These are phyloP conservation scores for Agonopterix subpropinquella DNA, from an alignment of 2,888 invertebrate genomes.

Conservation along the genomic window DNA sequence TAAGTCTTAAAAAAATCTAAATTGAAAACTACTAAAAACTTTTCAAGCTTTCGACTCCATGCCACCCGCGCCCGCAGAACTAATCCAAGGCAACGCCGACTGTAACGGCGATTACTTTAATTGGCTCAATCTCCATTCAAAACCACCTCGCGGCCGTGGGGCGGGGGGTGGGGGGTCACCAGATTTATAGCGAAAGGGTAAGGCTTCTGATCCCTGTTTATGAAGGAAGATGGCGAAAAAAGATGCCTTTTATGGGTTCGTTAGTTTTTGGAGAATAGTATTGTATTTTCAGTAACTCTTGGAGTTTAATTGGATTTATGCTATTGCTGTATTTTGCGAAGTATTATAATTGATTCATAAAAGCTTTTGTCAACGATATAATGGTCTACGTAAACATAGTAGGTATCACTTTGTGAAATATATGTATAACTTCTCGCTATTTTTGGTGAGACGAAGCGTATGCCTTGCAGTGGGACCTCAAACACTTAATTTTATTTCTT, in stretches of 20 bases:
- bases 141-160: constrained; percentile 61
- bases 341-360: too few species aligned
- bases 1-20: background rate
- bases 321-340: too few species aligned
- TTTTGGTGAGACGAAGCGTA: too few species aligned
- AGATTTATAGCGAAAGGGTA: constrained; percentile 74
- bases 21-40: background rate
- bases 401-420: too few species aligned
- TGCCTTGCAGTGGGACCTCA: too few species aligned
- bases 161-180: constrained; percentile 27
- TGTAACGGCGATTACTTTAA: constrained; percentile 83
- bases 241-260: constrained; percentile 9
- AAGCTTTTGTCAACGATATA: too few species aligned
- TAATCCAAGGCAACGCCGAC: constrained; percentile 82
- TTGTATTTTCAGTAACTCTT: background rate
- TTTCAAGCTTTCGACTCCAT: constrained; percentile 28
- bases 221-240: constrained; percentile 71
- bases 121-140: constrained; percentile 81
- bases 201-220: constrained; percentile 71
- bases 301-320: background rate
- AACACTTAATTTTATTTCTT: too few species aligned
- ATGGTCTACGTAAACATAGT: too few species aligned
- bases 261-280: constrained; percentile 1
- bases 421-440: too few species aligned
- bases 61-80: constrained; percentile 46